Base-by-base conservation (phyloP, 1,140 invertebrate species). In the Halesus radiatus region DNA sequence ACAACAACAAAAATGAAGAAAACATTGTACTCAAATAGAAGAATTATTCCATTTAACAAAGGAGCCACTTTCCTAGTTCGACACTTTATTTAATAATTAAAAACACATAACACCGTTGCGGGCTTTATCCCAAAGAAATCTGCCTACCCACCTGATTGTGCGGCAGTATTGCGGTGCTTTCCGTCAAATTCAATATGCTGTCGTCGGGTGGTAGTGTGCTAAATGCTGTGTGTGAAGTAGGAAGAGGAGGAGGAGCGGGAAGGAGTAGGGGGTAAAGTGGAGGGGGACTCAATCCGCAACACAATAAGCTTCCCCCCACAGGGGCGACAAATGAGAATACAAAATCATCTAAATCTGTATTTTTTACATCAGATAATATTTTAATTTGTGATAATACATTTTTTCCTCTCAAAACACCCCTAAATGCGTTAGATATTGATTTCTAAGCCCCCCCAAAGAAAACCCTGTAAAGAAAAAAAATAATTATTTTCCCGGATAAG, bases 151-250 rank as follows among this genome's bases (percentile, higher is more conserved):
- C 22, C 50, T 76, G 29, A 70, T 54, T 80, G 54, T 80, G 64
- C 53, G 60, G 32, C 76, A 64, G 75, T 81, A 78, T 78, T 52
- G 76, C 75, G 58, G 37, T 15, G 29, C 80, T 70, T 81, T 74
- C 56, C 66, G 68, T 78, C 80, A 81, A 74, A 81, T 81, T 78
- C 80, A 81, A 81, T 81, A 81, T 81, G 76, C 66, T 37, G 53
- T 76, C 62, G 32, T 68, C 52, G 26, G 68, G 74, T 72, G 79
- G 73, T 68, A 58, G 76, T 72, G 56, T 58, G 76, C 70, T 81
- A 81, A 81, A 78, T 74, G 80, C 37, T 72, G 53, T 45, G 74
- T 75, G 53, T 26, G 29, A 58, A 58, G 74, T 26, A 45, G 29
- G 29, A 23, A 3, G 54, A 13, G 50, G 29, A 13, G 15, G 20